Evolutionary conservation across 2,113 vertebrate species (phyloP).

Genomic region (Nothoprocta pentlandii): DNA sequence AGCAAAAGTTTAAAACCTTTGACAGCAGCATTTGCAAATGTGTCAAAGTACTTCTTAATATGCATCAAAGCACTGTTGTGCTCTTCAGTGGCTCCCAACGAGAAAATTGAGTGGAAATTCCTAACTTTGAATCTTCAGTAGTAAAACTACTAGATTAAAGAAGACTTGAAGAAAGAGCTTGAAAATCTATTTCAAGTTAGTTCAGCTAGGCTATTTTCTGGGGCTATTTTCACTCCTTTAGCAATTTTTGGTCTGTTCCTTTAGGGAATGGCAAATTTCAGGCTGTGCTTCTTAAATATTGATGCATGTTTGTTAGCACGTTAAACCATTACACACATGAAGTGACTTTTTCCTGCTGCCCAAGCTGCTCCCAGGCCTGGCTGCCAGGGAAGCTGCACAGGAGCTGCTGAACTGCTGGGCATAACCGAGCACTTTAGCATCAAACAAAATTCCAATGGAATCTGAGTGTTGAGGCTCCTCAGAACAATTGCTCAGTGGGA

Average conservation of each 20-base stretch:
- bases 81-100: not conserved
- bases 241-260: not conserved
- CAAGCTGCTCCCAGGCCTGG: not conserved
- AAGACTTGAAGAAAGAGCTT: constrained; percentile 5
- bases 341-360: not conserved
- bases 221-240: constrained; percentile 2
- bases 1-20: not conserved
- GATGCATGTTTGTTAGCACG: not conserved
- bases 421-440: not conserved
- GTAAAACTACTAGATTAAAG: not conserved
- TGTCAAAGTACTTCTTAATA: not conserved
- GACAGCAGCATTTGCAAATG: not conserved
- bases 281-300: not conserved
- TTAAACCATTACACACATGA: not conserved
- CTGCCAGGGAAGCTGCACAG: not conserved
- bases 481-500: not conserved
- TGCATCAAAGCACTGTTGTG: not conserved
- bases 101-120: not conserved
- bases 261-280: not conserved
- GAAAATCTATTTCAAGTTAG: not conserved
- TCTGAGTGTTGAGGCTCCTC: not conserved
- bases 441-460: not conserved
- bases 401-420: not conserved
- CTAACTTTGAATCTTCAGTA: not conserved
- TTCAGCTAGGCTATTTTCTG: not conserved